Conservation (phyloP, 2,113 vertebrate genomes). For the Emydocephalus ijimae region DNA sequence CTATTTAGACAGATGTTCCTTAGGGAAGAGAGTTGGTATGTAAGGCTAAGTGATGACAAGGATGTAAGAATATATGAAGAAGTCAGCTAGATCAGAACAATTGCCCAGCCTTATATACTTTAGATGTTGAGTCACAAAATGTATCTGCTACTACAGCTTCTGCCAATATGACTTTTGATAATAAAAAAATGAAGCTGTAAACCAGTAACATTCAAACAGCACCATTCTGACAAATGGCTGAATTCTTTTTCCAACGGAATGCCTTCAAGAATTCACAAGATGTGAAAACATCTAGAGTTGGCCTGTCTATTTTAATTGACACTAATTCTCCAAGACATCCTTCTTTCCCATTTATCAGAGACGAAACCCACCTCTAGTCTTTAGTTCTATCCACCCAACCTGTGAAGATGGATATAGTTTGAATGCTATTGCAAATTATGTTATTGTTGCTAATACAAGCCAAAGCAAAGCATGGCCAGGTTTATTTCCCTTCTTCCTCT, state of each 20-base stretch:
- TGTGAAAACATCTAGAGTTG: no score
- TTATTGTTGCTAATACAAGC: slow-evolving; percentile 49
- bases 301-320: background rate
- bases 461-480: slow-evolving; percentile 61
- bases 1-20: background rate
- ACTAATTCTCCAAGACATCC: background rate
- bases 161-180: background rate
- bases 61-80: background rate
- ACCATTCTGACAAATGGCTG: background rate
- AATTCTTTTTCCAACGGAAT: background rate
- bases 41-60: background rate
- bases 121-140: background rate
- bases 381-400: slow-evolving; percentile 56
- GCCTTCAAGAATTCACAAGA: background rate
- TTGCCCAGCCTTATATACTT: background rate
- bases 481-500: slow-evolving; percentile 71
- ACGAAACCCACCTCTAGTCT: slow-evolving; percentile 29
- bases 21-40: background rate
- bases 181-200: background rate
- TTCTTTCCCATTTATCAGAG: slow-evolving; percentile 29
- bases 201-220: background rate
- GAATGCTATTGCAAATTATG: slow-evolving; percentile 61
- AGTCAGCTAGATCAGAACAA: background rate
- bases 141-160: background rate
- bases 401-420: slow-evolving; percentile 55